phyloP scores from a whole-genome alignment of 2,888 invertebrate species.

The Ectemnius cavifrons region DNA sequence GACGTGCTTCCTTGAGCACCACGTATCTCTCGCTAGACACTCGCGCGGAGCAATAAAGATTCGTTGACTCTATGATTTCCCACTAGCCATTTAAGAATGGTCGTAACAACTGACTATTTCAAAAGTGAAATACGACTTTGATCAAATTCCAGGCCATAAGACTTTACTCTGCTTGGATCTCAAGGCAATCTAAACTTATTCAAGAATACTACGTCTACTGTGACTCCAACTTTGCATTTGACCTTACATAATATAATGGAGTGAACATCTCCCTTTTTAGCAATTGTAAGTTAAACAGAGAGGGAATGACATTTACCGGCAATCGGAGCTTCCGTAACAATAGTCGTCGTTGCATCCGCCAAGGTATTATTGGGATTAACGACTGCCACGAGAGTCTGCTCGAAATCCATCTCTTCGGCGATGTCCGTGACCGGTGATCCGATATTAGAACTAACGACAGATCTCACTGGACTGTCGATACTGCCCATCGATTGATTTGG shows the following conservation, averaged over 20 bases:
- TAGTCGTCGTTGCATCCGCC: conserved; percentile 23
- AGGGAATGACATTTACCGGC: conserved; percentile 35
- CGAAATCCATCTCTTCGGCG: conserved; percentile 67
- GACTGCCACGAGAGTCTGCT: conserved; percentile 66
- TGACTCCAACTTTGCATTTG: too few species aligned
- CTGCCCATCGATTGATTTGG: conserved; percentile 68
- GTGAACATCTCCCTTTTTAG: too few species aligned
- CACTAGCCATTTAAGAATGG: background rate
- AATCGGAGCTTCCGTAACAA: conserved; percentile 37
- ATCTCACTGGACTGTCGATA: conserved; percentile 65
- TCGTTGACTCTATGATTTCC: conserved; percentile 10
- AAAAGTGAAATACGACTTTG: background rate
- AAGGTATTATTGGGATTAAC: conserved; percentile 61
- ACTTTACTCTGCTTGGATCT: background rate
- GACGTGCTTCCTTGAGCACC: conserved; percentile 9
- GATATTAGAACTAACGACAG: conserved; percentile 70
- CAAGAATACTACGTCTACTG: too few species aligned
- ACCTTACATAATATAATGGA: too few species aligned
- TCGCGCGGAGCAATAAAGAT: background rate
- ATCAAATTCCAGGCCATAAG: background rate
- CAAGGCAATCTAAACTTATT: too few species aligned
- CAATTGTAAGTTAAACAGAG: too few species aligned
- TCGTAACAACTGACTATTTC: background rate
- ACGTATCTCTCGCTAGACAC: background rate
- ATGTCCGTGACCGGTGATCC: conserved; percentile 70